These are phyloP conservation scores for Willowsia nigromaculata DNA, from an alignment of 2,888 invertebrate species.

Conservation along the genomic window DNA sequence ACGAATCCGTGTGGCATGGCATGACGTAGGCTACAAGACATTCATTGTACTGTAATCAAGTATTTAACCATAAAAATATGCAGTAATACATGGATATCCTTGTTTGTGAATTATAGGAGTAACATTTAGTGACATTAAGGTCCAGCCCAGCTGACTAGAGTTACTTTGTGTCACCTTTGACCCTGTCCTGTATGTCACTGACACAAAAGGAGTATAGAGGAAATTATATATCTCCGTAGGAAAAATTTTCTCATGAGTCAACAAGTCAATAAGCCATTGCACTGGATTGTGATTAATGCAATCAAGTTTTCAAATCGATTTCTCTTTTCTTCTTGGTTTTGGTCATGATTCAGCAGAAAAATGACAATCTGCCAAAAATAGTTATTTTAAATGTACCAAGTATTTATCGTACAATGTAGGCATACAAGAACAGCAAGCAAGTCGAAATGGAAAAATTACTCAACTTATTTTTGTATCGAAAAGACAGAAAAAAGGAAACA, in stretches of 20 bases:
- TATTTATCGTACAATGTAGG: too few relatives aligned
- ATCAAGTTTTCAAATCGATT: not conserved
- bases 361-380: constrained; percentile 5
- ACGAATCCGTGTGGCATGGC: not conserved
- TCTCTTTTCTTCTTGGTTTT: constrained; percentile 23
- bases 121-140: too few relatives aligned
- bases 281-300: constrained; percentile 1
- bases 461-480: constrained; percentile 3
- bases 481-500: not conserved
- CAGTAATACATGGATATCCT: not conserved
- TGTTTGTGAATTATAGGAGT: not conserved
- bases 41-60: not conserved
- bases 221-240: not conserved
- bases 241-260: constrained; percentile 26
- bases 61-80: not conserved
- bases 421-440: too few relatives aligned
- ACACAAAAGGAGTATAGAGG: not conserved
- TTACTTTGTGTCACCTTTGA: not conserved
- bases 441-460: constrained; percentile 10
- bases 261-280: constrained; percentile 28
- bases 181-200: not conserved
- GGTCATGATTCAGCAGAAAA: constrained; percentile 26
- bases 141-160: not conserved
- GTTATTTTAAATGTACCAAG: not conserved
- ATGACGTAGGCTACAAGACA: not conserved